These are phyloP conservation scores for Hemiprocne comata DNA, from an alignment of 2,113 vertebrate species.

Conservation along the genomic window DNA sequence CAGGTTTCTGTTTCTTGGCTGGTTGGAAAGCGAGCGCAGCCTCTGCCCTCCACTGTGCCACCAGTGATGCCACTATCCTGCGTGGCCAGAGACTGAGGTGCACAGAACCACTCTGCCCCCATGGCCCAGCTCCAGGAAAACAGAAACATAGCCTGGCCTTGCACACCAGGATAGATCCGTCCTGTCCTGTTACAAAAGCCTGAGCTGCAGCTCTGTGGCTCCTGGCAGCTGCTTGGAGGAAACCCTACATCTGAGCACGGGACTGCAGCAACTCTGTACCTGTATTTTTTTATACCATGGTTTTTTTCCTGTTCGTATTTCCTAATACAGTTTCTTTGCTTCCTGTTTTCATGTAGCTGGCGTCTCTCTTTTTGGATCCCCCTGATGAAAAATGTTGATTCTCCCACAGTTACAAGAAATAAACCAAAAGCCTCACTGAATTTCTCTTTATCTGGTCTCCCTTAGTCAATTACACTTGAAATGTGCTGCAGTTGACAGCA, in stretches of 20 bases:
- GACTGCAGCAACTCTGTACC: background rate
- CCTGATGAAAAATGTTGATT: background rate
- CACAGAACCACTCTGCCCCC: background rate
- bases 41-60: too few species aligned
- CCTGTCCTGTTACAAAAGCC: background rate
- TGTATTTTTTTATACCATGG: background rate
- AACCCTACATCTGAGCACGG: background rate
- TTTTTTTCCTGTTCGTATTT: background rate
- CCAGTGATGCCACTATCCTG: background rate
- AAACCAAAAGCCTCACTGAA: background rate
- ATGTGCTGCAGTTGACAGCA: background rate
- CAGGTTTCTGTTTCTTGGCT: constrained; percentile 35
- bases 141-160: accelerated
- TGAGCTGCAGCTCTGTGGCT: background rate
- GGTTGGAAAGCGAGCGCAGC: background rate
- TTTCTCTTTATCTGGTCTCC: background rate
- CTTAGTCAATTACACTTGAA: background rate
- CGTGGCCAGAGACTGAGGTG: too few species aligned
- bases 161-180: accelerated
- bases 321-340: background rate
- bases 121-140: background rate
- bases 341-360: background rate
- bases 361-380: background rate
- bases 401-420: background rate
- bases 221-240: background rate